A percentile compares a stretch with the other conserved stretches of the same genome.
Conservation (phyloP, 2,888 invertebrate genomes). For the Drosophila putrida region DNA sequence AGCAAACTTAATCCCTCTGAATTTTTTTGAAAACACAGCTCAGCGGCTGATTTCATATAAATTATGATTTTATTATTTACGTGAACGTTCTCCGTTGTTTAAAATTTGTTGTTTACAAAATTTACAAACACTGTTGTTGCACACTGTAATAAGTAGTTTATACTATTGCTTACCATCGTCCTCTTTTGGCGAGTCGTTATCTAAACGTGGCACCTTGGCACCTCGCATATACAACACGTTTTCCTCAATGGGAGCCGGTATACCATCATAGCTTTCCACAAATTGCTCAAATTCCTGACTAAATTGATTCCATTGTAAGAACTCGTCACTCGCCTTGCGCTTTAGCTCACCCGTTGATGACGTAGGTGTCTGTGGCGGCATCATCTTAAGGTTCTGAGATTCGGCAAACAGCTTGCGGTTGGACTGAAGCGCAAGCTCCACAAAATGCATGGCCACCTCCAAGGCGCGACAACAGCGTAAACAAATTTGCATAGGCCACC, state of each 20-base stretch:
- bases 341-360: constrained; percentile 60
- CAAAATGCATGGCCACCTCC: constrained; percentile 78
- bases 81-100: no score
- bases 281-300: constrained; percentile 73
- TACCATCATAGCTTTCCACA: constrained; percentile 66
- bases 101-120: no score
- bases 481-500: constrained; percentile 76
- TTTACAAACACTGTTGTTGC: no score
- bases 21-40: no score
- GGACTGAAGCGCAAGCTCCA: constrained; percentile 69
- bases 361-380: constrained; percentile 21
- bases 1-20: no score
- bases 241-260: constrained; percentile 67
- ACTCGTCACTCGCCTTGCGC: constrained; percentile 68
- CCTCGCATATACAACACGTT: constrained; percentile 75
- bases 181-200: constrained; percentile 62
- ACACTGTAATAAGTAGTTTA: background rate
- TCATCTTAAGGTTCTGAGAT: constrained; percentile 50
- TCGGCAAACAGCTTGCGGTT: constrained; percentile 61
- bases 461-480: constrained; percentile 78
- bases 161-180: constrained; percentile 56
- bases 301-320: constrained; percentile 71
- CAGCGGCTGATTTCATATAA: no score
- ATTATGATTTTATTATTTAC: no score
- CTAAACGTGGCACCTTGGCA: constrained; percentile 67